Evolutionary conservation across 2,113 vertebrate species (phyloP), one percentile per base, ranked within the genome.

Genomic region (Paracanthobrama guichenoti): DNA sequence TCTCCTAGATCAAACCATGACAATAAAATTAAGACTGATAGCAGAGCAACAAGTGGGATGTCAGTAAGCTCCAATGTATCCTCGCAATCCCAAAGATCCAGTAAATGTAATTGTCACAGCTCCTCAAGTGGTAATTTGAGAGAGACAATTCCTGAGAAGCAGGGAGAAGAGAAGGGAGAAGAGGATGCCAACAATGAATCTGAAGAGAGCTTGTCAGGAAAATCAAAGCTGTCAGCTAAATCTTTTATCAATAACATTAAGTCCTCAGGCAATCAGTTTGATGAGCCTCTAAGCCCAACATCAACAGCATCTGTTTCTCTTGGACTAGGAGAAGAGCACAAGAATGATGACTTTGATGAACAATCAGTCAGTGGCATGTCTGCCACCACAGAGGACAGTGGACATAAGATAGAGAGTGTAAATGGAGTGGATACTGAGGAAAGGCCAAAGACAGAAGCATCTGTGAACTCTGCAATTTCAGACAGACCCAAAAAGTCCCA

Each of bases 301-400:
- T 93, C 92, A 24, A 91, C 88, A 20, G 88, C 89, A 46, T 93
- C 92, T 0, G 87, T 93, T 7, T 94, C 93, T 85, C 89, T 93
- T 16, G 89, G 87, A 5, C 79, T 93, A 39, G 79, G 85, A 22
- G 93, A 91, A 66, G 88, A 86, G 35, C 64, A 82, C 79, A 89
- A 88, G 26, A 62, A 59, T 60, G 83, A 82, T 31, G 60, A 76
- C 57, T 55, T 77, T 44, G 84, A 81, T 53, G 82, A 88, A 44
- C 42, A 14, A 48, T 72, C 83, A 12, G 53, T 46, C 16, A 86
- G 82, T 48, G 79, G 53, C 24, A 57, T 79, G 48, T 89, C 86
- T 57, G 60, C 66, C n/a, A 86, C 6, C 6, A 31, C 66, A 67
- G 28, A 82, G 26, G 55, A 85, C 4, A 62, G 57, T 73, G 31